Evolutionary conservation across 2,113 vertebrate genomes (phyloP).

Genomic region (Nesogale talazaci): DNA sequence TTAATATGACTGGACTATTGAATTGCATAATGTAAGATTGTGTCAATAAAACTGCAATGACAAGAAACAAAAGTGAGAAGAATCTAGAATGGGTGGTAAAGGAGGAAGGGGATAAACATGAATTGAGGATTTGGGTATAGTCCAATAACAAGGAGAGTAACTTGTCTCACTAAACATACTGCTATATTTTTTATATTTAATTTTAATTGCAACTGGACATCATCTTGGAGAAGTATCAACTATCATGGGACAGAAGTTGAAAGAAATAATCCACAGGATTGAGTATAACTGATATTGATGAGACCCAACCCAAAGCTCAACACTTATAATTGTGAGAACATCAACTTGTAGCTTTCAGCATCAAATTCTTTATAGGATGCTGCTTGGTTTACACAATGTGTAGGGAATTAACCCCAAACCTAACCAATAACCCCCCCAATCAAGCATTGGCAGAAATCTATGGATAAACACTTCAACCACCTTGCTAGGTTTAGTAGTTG

Average conservation of each 20-base stretch:
- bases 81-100: not conserved
- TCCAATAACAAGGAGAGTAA: not conserved
- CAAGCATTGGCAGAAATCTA: not conserved
- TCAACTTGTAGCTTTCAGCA: not conserved
- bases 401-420: not conserved
- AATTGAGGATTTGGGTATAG: not conserved
- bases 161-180: not conserved
- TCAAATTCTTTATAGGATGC: not conserved
- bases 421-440: not conserved
- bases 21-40: no score
- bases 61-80: not conserved
- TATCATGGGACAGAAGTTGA: not conserved
- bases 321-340: not conserved
- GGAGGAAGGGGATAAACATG: not conserved
- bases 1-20: no score
- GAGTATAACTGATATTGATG: not conserved
- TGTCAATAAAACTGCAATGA: no score
- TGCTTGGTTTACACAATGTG: not conserved
- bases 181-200: not conserved
- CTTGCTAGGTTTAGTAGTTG: not conserved
- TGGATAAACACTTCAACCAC: not conserved
- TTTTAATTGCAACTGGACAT: not conserved
- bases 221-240: not conserved
- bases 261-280: not conserved
- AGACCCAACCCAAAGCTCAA: not conserved